phyloP scores from a whole-genome alignment of 2,888 invertebrate genomes.

The Heliconius hortense region DNA sequence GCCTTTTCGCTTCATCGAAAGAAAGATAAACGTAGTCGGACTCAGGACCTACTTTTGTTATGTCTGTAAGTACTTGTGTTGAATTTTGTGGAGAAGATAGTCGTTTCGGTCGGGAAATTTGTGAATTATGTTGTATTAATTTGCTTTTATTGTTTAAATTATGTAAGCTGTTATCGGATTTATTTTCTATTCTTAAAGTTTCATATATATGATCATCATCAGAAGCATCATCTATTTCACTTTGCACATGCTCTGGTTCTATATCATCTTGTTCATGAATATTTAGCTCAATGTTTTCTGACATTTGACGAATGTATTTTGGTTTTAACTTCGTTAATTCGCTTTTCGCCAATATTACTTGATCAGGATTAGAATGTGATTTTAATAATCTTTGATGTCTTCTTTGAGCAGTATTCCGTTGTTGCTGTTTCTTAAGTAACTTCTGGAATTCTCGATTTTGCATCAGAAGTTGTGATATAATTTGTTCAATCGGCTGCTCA shows the following conservation, averaged over 20 bases:
- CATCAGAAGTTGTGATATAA: slow-evolving; percentile 91
- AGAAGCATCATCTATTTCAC: slow-evolving; percentile 53
- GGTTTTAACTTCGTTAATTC: slow-evolving; percentile 64
- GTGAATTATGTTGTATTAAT: slow-evolving; percentile 60
- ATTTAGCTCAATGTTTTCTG: slow-evolving; percentile 59
- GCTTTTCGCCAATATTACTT: slow-evolving; percentile 70
- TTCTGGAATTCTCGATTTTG: slow-evolving; percentile 92
- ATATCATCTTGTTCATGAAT: slow-evolving; percentile 49
- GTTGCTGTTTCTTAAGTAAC: slow-evolving; percentile 87
- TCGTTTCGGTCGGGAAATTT: slow-evolving; percentile 59
- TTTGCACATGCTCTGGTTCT: slow-evolving; percentile 46
- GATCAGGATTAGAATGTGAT: slow-evolving; percentile 77
- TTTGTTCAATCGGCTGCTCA: slow-evolving; percentile 86
- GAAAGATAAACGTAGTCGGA: slow-evolving; percentile 79
- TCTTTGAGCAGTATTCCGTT: slow-evolving; percentile 77
- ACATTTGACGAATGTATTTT: slow-evolving; percentile 65
- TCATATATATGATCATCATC: slow-evolving; percentile 84
- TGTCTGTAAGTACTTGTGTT: slow-evolving; percentile 47
- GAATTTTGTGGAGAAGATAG: slow-evolving; percentile 64
- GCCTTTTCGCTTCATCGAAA: slow-evolving; percentile 67
- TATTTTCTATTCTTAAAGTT: slow-evolving; percentile 77
- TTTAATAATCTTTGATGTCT: slow-evolving; percentile 81
- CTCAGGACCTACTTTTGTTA: slow-evolving; percentile 65
- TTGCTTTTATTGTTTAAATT: slow-evolving; percentile 62
- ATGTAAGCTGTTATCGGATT: slow-evolving; percentile 59